Evolutionary conservation across 2,888 invertebrate genomes (phyloP).

Genomic region (Thymelicus lineola): DNA sequence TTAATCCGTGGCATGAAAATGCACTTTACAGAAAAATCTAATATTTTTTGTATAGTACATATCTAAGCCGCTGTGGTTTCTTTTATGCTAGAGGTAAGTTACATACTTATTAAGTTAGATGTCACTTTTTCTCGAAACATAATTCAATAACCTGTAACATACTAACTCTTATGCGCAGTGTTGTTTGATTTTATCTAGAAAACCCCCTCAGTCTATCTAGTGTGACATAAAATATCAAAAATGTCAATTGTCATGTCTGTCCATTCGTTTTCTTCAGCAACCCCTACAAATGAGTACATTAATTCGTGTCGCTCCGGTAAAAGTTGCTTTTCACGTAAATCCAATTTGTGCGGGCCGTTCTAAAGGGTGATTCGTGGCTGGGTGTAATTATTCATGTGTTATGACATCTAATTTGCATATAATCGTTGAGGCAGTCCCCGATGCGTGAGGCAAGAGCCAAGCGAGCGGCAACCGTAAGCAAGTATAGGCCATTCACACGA

Average conservation of each 20-base stretch:
- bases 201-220: too few species aligned
- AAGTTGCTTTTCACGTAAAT: conserved; percentile 81
- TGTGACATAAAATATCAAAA: too few species aligned
- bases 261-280: conserved; percentile 33
- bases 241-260: conserved; percentile 10
- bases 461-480: conserved; percentile 55
- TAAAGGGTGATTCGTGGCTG: conserved; percentile 81
- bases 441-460: conserved; percentile 77
- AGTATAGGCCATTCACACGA: conserved; percentile 81
- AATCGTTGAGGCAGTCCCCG: conserved; percentile 76
- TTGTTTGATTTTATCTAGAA: too few species aligned
- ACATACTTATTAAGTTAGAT: too few species aligned
- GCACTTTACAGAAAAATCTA: too few species aligned
- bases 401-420: conserved; percentile 85
- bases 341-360: conserved; percentile 78
- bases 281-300: conserved; percentile 62
- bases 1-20: too few species aligned
- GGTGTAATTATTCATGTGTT: conserved; percentile 84
- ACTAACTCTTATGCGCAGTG: too few species aligned
- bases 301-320: conserved; percentile 64
- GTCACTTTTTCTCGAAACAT: too few species aligned
- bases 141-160: too few species aligned
- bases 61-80: too few species aligned
- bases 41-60: too few species aligned
- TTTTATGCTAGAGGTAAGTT: too few species aligned